Conservation (phyloP, 2,797 vertebrate genomes). For the Hydrocynus forskahlii region DNA sequence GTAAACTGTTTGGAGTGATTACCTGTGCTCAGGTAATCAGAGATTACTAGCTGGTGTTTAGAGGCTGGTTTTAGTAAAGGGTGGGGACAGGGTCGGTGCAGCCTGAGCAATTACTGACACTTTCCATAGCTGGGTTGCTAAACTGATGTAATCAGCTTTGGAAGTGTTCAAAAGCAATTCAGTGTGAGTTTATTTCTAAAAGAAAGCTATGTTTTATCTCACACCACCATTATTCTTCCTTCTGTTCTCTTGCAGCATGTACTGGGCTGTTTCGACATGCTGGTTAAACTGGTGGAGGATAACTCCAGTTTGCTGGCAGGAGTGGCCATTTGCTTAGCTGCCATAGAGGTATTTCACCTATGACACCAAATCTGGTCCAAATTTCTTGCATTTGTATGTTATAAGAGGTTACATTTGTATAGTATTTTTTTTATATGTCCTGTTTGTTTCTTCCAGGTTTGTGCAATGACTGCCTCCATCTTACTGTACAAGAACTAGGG, state of each 20-base stretch:
- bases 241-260: not conserved
- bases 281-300: not conserved
- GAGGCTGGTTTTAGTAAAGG: too few relatives aligned
- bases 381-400: not conserved
- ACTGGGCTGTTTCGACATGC: not conserved
- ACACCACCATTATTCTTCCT: not conserved
- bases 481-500: not conserved
- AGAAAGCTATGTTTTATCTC: not conserved
- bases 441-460: not conserved
- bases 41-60: too few relatives aligned
- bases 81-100: too few relatives aligned
- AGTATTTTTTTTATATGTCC: too few relatives aligned
- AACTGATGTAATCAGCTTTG: too few relatives aligned
- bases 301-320: not conserved
- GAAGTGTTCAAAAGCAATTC: too few relatives aligned
- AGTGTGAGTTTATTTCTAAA: not conserved
- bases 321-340: constrained; percentile 1
- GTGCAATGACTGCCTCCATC: not conserved
- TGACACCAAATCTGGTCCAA: not conserved
- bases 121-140: too few relatives aligned
- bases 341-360: not conserved
- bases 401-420: too few relatives aligned
- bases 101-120: too few relatives aligned
- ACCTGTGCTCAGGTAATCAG: too few relatives aligned
- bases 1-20: too few relatives aligned